Percentiles rank a stretch among this genome's conserved stretches.
These are phyloP conservation scores for Sebastes itinus DNA, from an alignment of 2,797 vertebrate genomes.

Conservation along the genomic window DNA sequence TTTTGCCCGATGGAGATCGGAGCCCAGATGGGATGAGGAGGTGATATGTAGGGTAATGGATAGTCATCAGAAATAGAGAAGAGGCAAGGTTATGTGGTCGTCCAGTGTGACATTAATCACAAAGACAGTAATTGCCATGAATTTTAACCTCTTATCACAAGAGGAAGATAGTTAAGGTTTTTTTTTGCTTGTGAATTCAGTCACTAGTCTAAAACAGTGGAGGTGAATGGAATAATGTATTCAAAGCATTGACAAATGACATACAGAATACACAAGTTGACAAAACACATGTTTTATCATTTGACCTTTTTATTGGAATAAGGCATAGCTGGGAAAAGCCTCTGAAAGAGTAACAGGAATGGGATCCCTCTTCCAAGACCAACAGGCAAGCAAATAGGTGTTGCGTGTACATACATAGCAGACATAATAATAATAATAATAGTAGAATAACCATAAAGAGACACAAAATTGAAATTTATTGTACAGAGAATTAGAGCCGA, in stretches of 20 bases:
- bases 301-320: neutral
- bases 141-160: neutral
- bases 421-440: neutral
- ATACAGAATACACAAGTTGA: neutral
- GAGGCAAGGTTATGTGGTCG: neutral
- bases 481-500: neutral
- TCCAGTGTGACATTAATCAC: conserved; percentile 25
- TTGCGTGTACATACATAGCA: neutral
- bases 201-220: neutral
- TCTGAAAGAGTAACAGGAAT: neutral
- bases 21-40: conserved; percentile 13
- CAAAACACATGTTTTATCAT: neutral
- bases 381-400: neutral
- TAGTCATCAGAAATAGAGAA: conserved; percentile 29
- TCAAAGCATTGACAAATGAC: neutral
- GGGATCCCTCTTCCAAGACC: neutral
- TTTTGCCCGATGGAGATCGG: conserved; percentile 37
- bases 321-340: neutral
- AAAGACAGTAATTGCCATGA: neutral
- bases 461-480: neutral
- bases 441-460: neutral
- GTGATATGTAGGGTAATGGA: conserved; percentile 22
- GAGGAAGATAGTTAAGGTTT: neutral
- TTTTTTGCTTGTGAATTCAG: neutral
- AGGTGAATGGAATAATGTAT: neutral